Conservation (phyloP, 2,888 invertebrate genomes). For the Thumatha senex region DNA sequence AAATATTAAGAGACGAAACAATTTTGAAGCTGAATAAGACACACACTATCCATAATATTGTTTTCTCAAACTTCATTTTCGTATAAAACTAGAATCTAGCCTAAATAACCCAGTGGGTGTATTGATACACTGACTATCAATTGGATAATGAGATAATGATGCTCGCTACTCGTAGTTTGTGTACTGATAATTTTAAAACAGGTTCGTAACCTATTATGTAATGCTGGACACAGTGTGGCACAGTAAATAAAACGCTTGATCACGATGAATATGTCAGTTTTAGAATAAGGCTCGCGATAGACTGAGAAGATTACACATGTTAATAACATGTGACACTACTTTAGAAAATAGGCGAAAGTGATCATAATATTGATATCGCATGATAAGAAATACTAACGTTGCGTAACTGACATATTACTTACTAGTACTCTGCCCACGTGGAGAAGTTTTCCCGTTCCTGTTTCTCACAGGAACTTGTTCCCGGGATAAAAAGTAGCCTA, state of each 20-base stretch:
- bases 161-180: neutral
- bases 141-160: neutral
- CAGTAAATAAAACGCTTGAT: neutral
- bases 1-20: conserved; percentile 69
- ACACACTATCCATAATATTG: conserved; percentile 15
- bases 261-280: too few species aligned
- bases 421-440: too few species aligned
- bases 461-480: too few species aligned
- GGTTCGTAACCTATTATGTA: neutral
- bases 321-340: too few species aligned
- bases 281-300: too few species aligned
- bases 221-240: neutral
- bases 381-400: too few species aligned
- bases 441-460: too few species aligned
- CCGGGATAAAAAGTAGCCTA: too few species aligned
- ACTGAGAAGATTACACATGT: too few species aligned
- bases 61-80: conserved; percentile 20
- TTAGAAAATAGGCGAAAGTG: too few species aligned
- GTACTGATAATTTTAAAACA: neutral
- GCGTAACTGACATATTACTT: too few species aligned
- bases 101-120: neutral
- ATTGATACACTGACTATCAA: neutral
- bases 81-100: neutral
- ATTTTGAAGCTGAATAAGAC: conserved; percentile 19
- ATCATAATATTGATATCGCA: too few species aligned